Base-by-base conservation (phyloP, 2,113 vertebrate genomes). In the Sardina pilchardus region DNA sequence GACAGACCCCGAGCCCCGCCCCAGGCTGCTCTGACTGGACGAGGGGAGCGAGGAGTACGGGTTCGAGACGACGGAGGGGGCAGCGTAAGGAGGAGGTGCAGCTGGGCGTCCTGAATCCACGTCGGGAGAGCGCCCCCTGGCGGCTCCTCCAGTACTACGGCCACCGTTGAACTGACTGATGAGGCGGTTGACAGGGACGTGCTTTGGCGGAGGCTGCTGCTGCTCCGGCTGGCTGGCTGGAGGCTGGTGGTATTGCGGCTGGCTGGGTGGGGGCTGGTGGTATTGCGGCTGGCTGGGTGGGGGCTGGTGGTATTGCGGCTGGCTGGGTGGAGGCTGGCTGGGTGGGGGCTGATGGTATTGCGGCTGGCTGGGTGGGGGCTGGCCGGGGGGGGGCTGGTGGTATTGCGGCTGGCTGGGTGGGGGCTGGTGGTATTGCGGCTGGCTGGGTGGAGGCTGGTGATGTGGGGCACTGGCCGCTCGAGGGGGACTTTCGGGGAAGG, bases 111-210 rank as follows among this genome's bases (percentile, higher is more conserved):
- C 78, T 87, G 87, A 83, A 0, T 95, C 94, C 45, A 96, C 90
- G 93, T 88, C 92, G 90, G 24, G 94, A 93, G 91, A 82, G 1
- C 92, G 86, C 26, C 94, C 96, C 17, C 94, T 93, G 36, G 89
- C 89, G 34, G 94, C 94, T 30, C 91, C 90, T 26, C 92, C 88
- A 48, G 88, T 85, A 82, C 86, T 88, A 1, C n/a, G 8, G 44
- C 67, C 89, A 30, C 91, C 84, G 6, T 97, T 95, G 30, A 96
- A 97, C 43, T 94, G 96, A 89, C 89, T 94, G 85, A 96, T 95
- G 21, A 95, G 93, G 0, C 95, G 95, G 89, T 95, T 95, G 90
- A 96, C 94, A 0, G 96, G 93, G 0, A 90, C 94, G 45, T 47
- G 45, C 0, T 47, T 47, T 9, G 9, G 8, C 8, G 45, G 45